Base-by-base conservation (phyloP, 2,888 invertebrate genomes). In the Mesoligia furuncula region DNA sequence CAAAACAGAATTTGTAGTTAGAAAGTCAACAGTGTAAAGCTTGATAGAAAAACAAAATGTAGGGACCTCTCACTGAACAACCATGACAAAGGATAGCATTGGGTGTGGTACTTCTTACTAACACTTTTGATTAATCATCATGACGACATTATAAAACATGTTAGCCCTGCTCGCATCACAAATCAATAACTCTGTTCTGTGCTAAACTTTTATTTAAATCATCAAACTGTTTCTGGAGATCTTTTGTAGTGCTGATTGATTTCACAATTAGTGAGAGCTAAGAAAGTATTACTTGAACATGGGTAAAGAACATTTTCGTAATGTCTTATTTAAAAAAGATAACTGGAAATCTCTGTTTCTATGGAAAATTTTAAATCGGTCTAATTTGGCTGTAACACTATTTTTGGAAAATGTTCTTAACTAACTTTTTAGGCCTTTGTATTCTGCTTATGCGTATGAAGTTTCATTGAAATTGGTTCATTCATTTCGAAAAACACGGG, bases 101-200 rank as follows among this genome's bases (percentile, higher is more conserved):
- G 72, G 27, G 51, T 73, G 71, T 71, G 73, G 39, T 45, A 51
- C 5, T 69, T 36, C n/a, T n/a, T 48, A 36, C 17, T 36, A 20
- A 5, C 0, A 31, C 6, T 45, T 39, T 39, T 39, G 6, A 69
- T 70, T 54, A 39, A 69, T n/a, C 54, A 8, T 27, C 8, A 27
- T 27, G 8, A 61, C 3, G 17, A 17, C 31, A 61, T 27, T 17
- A n/a, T n/a, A 27, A 51, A 20, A 20, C 17, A 20, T 20, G 20
- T 67, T 45, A 20, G 11, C 9, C 45, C 20, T 27, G n/a, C 17
- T 45, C 45, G 27, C 27, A 27, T 20, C n/a, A 20, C 9, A 45
- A 20, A 27, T 42, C n/a, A 42, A 5, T 17, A 1, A 61, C 27
- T 27, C 9, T 62, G 9, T 62, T 42, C n/a, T n/a, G 3, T 39